These are phyloP conservation scores for Sipha flava DNA, from an alignment of 1,140 invertebrate genomes.

Conservation along the genomic window DNA sequence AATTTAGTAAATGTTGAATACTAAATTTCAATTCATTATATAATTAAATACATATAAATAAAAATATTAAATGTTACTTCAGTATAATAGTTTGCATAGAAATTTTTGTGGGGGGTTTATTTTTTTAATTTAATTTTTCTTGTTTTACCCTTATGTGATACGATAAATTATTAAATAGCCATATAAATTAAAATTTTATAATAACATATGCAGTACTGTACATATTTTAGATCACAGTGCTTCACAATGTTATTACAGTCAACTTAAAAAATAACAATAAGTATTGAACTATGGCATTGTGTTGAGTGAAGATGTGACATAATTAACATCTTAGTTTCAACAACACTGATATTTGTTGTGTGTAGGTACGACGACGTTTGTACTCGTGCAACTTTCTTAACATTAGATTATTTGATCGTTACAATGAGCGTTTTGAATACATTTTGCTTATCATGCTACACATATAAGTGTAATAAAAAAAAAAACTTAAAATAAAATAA, in stretches of 20 bases:
- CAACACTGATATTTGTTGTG: not conserved
- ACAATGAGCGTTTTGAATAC: conserved; percentile 13
- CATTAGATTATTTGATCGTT: conserved; percentile 7
- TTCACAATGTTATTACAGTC: not conserved
- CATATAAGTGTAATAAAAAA: not conserved
- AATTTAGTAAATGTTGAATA: not conserved
- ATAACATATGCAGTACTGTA: not conserved
- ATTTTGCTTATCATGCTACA: not conserved
- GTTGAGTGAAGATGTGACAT: not conserved
- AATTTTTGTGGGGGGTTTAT: too few species aligned
- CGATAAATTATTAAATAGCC: conserved; percentile 1
- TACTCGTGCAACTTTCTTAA: conserved; percentile 20
- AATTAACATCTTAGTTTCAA: not conserved
- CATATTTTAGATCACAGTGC: conserved; percentile 20
- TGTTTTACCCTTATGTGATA: not conserved
- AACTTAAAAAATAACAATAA: not conserved
- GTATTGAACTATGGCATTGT: not conserved
- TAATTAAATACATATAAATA: not conserved
- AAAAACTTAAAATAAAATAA: not conserved
- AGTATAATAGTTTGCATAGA: not conserved
- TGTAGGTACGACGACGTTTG: not conserved
- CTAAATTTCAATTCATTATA: not conserved
- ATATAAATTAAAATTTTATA: not conserved
- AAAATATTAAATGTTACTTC: not conserved
- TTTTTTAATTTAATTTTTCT: too few species aligned